These are phyloP conservation scores for Neosilurus mollespiculum DNA, from an alignment of 2,797 vertebrate species.

Conservation along the genomic window DNA sequence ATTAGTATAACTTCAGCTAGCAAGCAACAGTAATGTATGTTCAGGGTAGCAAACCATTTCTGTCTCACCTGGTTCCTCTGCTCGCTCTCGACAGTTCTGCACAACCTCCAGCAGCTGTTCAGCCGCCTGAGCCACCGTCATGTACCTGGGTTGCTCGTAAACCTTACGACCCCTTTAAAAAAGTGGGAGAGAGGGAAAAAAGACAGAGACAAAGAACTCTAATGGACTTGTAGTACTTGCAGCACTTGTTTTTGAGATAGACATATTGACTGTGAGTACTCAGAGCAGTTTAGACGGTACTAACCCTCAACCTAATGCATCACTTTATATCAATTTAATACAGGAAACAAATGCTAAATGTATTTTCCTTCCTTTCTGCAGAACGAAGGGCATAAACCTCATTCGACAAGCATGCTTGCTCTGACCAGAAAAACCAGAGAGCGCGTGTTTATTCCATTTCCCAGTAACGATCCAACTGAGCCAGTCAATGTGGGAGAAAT, in stretches of 20 bases:
- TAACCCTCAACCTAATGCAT: slow-evolving; percentile 1
- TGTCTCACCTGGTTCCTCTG: slow-evolving; percentile 79
- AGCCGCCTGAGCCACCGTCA: slow-evolving; percentile 88
- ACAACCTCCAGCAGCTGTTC: slow-evolving; percentile 87
- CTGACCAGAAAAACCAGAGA: slow-evolving; percentile 50
- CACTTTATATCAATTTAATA: slow-evolving; percentile 11
- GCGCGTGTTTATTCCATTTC: slow-evolving; percentile 57
- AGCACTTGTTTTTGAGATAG: slow-evolving; percentile 10
- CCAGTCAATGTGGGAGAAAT: slow-evolving; percentile 57
- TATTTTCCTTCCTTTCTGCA: slow-evolving; percentile 34
- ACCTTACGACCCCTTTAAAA: slow-evolving; percentile 83
- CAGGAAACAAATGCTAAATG: slow-evolving; percentile 35
- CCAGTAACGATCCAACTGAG: slow-evolving; percentile 42
- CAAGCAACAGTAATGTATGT: neutral
- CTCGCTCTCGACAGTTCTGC: slow-evolving; percentile 73
- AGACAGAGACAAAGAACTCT: neutral
- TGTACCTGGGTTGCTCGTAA: slow-evolving; percentile 89
- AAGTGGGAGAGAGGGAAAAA: neutral
- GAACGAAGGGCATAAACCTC: slow-evolving; percentile 36
- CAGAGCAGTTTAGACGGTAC: neutral
- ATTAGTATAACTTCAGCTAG: neutral
- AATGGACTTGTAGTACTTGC: slow-evolving; percentile 23
- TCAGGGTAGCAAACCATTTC: neutral
- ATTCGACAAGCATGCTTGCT: slow-evolving; percentile 49
- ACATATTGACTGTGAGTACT: neutral